Percentiles rank a stretch among this genome's conserved stretches.
Evolutionary conservation across 2,888 invertebrate genomes (phyloP).

Genomic region (Bimastos eiseni): DNA sequence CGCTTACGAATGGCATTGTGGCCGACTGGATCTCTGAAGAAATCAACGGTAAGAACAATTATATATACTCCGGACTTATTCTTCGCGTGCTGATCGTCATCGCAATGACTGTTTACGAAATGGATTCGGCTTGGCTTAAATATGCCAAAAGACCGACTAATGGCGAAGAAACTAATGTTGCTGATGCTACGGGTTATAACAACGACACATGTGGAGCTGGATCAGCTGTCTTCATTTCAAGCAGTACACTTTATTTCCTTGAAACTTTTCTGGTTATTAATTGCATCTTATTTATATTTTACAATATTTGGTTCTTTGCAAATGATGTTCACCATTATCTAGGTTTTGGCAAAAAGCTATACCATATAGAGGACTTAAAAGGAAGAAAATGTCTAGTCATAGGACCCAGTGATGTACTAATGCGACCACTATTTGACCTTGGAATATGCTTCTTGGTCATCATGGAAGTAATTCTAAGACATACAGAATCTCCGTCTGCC

Average conservation of each 20-base stretch:
- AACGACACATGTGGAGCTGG: neutral
- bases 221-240: neutral
- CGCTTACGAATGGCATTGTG: neutral
- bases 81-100: neutral
- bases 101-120: neutral
- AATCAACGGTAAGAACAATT: neutral
- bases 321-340: neutral
- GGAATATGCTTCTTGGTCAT: too few species aligned
- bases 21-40: conserved; percentile 1
- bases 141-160: neutral
- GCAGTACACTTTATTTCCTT: neutral
- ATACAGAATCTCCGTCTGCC: neutral
- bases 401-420: too few species aligned
- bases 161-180: neutral
- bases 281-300: neutral
- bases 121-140: conserved; percentile 25
- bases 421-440: too few species aligned
- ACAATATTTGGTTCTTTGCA: neutral
- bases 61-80: neutral
- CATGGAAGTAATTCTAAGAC: too few species aligned
- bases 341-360: neutral
- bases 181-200: neutral
- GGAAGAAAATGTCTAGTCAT: too few species aligned
- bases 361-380: neutral
- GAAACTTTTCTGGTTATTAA: neutral